Percentiles rank a stretch among this genome's conserved stretches.
Conservation (phyloP, 1,140 invertebrate species). For the Ooceraea biroi region DNA sequence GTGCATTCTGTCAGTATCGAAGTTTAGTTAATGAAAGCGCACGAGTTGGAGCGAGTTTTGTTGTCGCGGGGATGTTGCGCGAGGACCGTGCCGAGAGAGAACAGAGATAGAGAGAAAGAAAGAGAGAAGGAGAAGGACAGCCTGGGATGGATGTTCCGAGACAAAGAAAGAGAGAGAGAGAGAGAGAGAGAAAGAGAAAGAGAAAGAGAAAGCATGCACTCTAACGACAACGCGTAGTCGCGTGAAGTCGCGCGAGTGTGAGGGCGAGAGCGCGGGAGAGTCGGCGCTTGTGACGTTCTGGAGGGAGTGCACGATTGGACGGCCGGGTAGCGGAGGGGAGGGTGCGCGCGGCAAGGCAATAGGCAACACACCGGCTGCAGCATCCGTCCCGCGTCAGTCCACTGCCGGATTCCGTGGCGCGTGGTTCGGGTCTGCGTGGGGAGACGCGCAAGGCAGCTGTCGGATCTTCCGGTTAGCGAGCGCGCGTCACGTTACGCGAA, state of each 20-base stretch:
- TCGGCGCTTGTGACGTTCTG: constrained; percentile 7
- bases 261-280: constrained; percentile 46
- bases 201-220: not conserved
- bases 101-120: not conserved
- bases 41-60: constrained; percentile 32
- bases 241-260: not conserved
- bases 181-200: not conserved
- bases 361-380: constrained; percentile 66
- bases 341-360: constrained; percentile 59
- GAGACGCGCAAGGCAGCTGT: too few relatives aligned
- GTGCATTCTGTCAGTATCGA: constrained; percentile 55
- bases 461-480: too few relatives aligned
- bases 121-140: not conserved
- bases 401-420: constrained; percentile 64
- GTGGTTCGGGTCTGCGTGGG: not conserved
- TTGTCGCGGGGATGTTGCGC: not conserved
- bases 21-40: constrained; percentile 56
- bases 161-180: not conserved
- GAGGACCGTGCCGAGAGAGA: not conserved
- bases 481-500: not conserved
- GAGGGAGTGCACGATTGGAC: not conserved
- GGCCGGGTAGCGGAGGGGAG: constrained; percentile 30
- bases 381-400: constrained; percentile 73
- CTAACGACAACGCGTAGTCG: constrained; percentile 16
- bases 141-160: too few relatives aligned